Conservation (phyloP, 92 coral and sea anemone species). For the Zoanthus sansibaricus region DNA sequence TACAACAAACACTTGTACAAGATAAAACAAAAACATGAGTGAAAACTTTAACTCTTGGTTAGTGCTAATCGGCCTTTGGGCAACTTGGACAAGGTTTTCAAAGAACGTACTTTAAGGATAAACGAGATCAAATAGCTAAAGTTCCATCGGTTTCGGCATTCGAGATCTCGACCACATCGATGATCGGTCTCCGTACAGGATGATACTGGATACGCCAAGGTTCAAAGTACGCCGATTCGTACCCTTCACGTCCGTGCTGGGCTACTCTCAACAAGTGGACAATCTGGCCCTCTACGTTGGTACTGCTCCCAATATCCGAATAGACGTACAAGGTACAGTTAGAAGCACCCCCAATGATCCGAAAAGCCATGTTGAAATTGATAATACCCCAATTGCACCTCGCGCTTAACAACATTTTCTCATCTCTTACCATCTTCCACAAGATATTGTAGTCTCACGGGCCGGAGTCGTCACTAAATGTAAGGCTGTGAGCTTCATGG, state of each 20-base stretch:
- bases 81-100: no score
- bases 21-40: no score
- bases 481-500: neutral
- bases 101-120: neutral
- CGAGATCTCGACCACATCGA: neutral
- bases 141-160: neutral
- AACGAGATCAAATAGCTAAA: neutral
- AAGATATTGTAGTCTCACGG: no score
- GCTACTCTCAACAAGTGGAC: no score
- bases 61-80: no score
- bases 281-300: neutral
- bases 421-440: neutral
- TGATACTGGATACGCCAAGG: neutral
- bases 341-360: neutral
- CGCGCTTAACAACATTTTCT: neutral
- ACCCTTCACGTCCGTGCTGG: neutral
- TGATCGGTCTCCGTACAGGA: neutral
- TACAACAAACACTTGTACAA: no score
- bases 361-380: neutral
- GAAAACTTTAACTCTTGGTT: no score
- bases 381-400: neutral
- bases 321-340: neutral
- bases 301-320: neutral
- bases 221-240: neutral
- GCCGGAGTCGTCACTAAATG: no score